Conservation (phyloP, 2,113 vertebrate genomes). For the Equus quagga region DNA sequence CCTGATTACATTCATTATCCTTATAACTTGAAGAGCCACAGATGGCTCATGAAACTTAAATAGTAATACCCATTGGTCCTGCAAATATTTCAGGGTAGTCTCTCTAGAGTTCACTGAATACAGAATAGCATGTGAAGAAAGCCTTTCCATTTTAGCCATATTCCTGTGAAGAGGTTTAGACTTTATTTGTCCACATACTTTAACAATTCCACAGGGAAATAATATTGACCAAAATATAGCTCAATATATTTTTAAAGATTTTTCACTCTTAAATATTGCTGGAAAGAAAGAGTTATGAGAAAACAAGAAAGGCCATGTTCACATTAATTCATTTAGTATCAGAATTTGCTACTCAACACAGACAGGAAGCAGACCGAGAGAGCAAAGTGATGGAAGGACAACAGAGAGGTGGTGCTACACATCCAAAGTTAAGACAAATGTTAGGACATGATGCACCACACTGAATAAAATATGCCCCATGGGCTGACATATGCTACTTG, state of each 20-base stretch:
- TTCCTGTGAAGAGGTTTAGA: neutral
- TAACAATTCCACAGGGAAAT: neutral
- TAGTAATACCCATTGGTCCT: neutral
- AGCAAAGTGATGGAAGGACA: neutral
- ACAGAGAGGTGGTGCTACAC: rapidly evolving
- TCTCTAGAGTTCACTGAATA: neutral
- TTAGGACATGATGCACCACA: neutral
- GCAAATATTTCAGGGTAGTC: rapidly evolving
- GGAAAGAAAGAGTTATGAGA: neutral
- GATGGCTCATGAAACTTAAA: neutral
- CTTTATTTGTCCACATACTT: neutral
- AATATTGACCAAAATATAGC: neutral
- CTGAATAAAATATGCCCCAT: neutral
- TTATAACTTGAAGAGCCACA: neutral
- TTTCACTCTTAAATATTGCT: neutral
- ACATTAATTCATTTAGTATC: neutral
- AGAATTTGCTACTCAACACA: no score
- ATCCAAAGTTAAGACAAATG: neutral
- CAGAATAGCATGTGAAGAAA: rapidly evolving
- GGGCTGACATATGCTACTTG: neutral
- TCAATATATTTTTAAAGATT: neutral
- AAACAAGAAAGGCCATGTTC: neutral
- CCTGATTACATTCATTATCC: no score
- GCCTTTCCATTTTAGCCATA: neutral
- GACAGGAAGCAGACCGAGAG: neutral